Conservation (phyloP, 2,113 vertebrate genomes). For the Marmota monax region DNA sequence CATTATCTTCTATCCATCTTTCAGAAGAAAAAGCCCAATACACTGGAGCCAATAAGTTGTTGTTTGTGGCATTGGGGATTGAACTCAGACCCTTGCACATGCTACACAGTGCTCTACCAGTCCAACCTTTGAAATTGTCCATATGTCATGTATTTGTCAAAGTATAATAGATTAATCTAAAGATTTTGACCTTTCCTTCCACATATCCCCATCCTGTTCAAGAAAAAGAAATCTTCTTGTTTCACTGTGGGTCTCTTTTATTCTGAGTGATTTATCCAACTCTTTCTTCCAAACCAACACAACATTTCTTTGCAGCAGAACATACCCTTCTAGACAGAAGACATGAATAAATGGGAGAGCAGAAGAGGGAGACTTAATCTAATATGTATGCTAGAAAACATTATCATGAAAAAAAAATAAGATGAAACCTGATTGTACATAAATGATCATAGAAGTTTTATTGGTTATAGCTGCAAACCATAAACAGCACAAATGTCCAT, state of each 20-base stretch:
- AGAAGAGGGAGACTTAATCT: not conserved
- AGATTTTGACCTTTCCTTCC: not conserved
- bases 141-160: not conserved
- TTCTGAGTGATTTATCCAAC: conserved; percentile 22
- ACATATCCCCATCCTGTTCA: not conserved
- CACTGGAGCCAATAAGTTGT: not conserved
- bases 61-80: not conserved
- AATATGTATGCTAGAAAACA: conserved; percentile 3
- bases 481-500: not conserved
- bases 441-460: conserved; percentile 25
- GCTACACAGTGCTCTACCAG: not conserved
- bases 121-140: conserved; percentile 16
- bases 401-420: conserved; percentile 18
- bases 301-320: not conserved
- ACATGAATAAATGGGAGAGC: conserved; percentile 7
- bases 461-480: conserved; percentile 37
- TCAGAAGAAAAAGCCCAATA: conserved; percentile 45
- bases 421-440: not conserved
- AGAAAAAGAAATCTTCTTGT: not conserved
- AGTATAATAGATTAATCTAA: not conserved
- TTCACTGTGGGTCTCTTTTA: not conserved
- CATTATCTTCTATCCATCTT: not conserved
- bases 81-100: not conserved
- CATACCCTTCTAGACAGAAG: not conserved
- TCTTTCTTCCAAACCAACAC: conserved; percentile 52